These are phyloP conservation scores for Muntiacus muntjak DNA, from an alignment of 2,113 vertebrate species.

Conservation along the genomic window DNA sequence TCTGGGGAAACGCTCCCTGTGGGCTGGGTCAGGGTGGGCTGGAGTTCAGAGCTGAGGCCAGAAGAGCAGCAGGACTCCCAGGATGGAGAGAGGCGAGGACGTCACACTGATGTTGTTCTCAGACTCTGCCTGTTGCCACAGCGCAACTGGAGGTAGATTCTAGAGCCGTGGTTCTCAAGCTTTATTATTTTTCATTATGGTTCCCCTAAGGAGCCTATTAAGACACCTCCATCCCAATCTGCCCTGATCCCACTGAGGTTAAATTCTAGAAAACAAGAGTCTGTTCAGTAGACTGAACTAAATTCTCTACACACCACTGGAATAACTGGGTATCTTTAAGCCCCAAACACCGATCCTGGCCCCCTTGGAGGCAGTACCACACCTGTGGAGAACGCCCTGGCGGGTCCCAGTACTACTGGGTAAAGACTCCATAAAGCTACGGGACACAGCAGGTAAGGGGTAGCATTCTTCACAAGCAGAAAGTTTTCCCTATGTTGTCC, in stretches of 20 bases:
- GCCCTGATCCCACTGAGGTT: neutral
- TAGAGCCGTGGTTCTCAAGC: accelerated
- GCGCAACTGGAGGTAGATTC: accelerated
- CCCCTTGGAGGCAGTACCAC: neutral
- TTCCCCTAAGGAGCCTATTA: neutral
- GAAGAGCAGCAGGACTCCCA: accelerated
- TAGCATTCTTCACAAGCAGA: accelerated
- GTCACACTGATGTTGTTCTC: accelerated
- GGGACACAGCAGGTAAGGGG: neutral
- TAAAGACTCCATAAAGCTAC: neutral
- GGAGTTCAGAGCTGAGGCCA: neutral
- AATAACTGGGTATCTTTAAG: neutral
- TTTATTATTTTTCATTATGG: neutral
- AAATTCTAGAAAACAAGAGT: neutral
- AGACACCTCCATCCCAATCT: too few species aligned
- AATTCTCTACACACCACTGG: accelerated
- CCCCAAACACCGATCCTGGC: neutral
- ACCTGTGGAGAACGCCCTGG: neutral
- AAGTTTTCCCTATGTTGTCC: neutral
- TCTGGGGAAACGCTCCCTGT: accelerated
- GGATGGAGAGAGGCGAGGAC: accelerated
- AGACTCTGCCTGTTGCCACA: neutral
- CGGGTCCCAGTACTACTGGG: neutral
- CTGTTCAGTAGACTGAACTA: neutral
- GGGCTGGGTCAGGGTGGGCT: accelerated